A percentile compares a stretch with the other conserved stretches of the same genome.
Evolutionary conservation across 2,797 vertebrate genomes (phyloP).

Genomic region (Acestrorhynchus altus): DNA sequence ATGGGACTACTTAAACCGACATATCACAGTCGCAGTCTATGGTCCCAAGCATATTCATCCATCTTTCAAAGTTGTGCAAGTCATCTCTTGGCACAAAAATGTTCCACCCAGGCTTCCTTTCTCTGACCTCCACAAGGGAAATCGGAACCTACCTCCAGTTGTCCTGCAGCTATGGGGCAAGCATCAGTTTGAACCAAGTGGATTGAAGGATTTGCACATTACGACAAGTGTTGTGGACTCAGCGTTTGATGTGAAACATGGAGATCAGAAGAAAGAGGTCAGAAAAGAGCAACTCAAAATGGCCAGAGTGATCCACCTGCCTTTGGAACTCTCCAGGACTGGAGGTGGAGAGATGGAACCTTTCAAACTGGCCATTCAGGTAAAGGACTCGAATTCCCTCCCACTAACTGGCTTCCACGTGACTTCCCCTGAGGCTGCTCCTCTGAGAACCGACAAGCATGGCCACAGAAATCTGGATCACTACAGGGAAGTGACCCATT

Average conservation of each 20-base stretch:
- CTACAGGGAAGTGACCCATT: conserved; percentile 71
- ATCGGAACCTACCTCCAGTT: conserved; percentile 85
- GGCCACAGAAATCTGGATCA: conserved; percentile 67
- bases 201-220: conserved; percentile 83
- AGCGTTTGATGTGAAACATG: conserved; percentile 83
- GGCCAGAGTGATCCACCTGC: conserved; percentile 83
- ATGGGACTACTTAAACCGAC: conserved; percentile 91
- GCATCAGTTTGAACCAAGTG: conserved; percentile 82
- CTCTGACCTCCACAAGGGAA: conserved; percentile 82
- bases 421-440: conserved; percentile 83
- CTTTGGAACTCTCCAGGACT: conserved; percentile 83
- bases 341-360: conserved; percentile 76
- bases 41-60: conserved; percentile 95
- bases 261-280: conserved; percentile 82
- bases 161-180: conserved; percentile 95
- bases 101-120: conserved; percentile 87
- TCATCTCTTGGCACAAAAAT: conserved; percentile 88
- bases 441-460: conserved; percentile 75
- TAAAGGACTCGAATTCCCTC: conserved; percentile 72
- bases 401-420: conserved; percentile 82
- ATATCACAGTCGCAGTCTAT: conserved; percentile 87
- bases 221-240: conserved; percentile 75
- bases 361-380: conserved; percentile 83
- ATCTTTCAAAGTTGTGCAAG: conserved; percentile 87
- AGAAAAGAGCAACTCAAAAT: conserved; percentile 82